Evolutionary conservation across 2,113 vertebrate species (phyloP), one percentile per base, ranked within the genome.

Genomic region (Eptesicus fuscus): DNA sequence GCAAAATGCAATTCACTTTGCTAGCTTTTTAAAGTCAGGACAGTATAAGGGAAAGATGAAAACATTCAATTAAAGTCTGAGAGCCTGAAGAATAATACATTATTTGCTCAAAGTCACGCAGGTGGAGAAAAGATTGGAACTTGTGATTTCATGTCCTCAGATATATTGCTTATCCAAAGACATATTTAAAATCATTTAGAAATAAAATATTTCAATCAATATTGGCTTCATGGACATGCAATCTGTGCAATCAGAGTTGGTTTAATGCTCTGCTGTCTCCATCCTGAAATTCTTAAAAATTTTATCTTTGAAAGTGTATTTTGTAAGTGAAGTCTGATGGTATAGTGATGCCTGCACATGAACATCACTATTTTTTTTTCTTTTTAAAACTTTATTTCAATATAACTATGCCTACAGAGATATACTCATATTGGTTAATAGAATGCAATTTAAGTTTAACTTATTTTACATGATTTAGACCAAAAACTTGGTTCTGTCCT

Each of bases 351-450:
- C 28, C 44, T 88, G 56, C 32, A 20, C 42, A 67, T 51, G 49
- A 89, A 25, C 23, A 51, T 51, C 16, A 51, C 17, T 51, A 2
- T 23, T 11, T 67, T 14, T 67, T 14, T 47, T 65, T 70, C 96
- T 98, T 97, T 98, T 98, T 97, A 98, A 98, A 98, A 98, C 97
- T 98, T 98, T 98, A 98, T 98, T 98, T 98, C 97, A 98, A 98
- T 96, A 93, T 98, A 98, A 98, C 98, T 98, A 98, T 98, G 98
- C 97, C 98, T 98, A 98, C 97, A 98, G 98, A 98, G 98, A 98
- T 98, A 98, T 97, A 98, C 97, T 98, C 97, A 97, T 96, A 98
- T 95, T 86, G 97, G 98, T 98, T 98, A 98, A 98, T 97, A 98
- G 95, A 98, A 98, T 97, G 98, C 96, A 98, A 98, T 98, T 98